These are phyloP conservation scores for Scophthalmus maximus DNA, from an alignment of 2,113 vertebrate genomes.

Conservation along the genomic window DNA sequence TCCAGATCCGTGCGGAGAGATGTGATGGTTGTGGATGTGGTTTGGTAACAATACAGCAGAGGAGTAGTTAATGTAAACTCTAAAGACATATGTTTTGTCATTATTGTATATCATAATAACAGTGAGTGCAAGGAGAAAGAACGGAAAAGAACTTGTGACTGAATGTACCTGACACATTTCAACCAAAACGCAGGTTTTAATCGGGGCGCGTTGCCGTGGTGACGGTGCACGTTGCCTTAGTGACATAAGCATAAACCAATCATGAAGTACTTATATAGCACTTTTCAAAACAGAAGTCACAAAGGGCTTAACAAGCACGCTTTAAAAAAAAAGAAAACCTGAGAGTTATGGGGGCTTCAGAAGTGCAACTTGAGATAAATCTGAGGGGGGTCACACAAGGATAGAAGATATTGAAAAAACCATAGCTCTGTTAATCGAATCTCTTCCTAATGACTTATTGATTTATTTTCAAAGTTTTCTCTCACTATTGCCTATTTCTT, in stretches of 20 bases:
- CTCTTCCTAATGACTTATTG: neutral
- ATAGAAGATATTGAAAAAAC: neutral
- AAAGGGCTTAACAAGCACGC: slow-evolving; percentile 11
- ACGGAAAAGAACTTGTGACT: too few species aligned
- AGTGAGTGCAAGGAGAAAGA: neutral
- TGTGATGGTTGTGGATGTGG: slow-evolving; percentile 33
- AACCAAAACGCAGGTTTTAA: neutral
- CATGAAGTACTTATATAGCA: slow-evolving; percentile 22
- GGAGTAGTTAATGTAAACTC: neutral
- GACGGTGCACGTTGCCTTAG: slow-evolving; percentile 9
- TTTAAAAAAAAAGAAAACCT: slow-evolving; percentile 1
- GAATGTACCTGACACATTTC: slow-evolving; percentile 31
- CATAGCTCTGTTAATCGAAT: neutral
- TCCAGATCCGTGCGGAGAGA: slow-evolving; percentile 44
- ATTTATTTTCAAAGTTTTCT: too few species aligned
- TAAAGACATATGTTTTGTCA: neutral
- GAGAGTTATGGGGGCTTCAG: neutral
- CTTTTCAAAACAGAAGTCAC: slow-evolving; percentile 10
- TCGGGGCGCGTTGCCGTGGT: slow-evolving; percentile 17
- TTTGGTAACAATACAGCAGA: slow-evolving; percentile 20
- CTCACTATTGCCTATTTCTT: too few species aligned
- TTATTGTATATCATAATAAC: neutral
- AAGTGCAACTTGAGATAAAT: slow-evolving; percentile 1
- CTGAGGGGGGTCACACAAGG: neutral
- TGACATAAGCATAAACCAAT: slow-evolving; percentile 32